Percentiles rank a stretch among this genome's conserved stretches.
phyloP scores from a whole-genome alignment of 2,113 vertebrate species.

The Trematocara nigrifrons region DNA sequence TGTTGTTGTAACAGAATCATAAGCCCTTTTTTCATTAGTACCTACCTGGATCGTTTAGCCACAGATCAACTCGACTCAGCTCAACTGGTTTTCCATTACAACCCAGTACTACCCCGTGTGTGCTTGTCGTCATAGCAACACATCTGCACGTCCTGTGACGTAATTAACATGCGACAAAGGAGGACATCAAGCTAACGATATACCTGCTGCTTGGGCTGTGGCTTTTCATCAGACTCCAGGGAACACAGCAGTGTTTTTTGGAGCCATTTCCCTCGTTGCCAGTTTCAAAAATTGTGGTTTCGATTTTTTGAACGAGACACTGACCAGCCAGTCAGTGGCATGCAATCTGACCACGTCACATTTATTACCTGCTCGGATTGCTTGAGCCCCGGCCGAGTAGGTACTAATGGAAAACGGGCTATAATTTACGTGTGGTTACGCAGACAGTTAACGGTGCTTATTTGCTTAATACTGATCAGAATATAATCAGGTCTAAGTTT shows the following conservation, averaged over 20 bases:
- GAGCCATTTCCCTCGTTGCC: not conserved
- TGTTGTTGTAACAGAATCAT: not conserved
- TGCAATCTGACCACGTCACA: not conserved
- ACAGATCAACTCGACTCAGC: not conserved
- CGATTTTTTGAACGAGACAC: not conserved
- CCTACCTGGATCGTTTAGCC: not conserved
- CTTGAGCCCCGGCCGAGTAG: not conserved
- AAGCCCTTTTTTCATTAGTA: not conserved
- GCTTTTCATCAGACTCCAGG: not conserved
- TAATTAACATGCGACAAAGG: not conserved
- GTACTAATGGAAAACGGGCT: not conserved
- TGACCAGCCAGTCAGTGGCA: not conserved
- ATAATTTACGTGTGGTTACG: not conserved
- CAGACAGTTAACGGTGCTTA: not conserved
- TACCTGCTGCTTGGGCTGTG: not conserved
- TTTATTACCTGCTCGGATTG: not conserved
- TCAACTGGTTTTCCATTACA: not conserved
- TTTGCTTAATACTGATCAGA: not conserved
- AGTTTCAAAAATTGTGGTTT: not conserved
- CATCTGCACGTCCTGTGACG: not conserved
- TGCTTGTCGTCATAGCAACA: not conserved
- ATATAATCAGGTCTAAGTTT: not conserved
- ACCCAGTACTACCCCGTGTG: not conserved
- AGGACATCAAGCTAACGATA: not conserved
- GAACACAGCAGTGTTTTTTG: not conserved